These are phyloP conservation scores for Urophycis tenuis DNA, from an alignment of 2,797 vertebrate species.

Conservation along the genomic window DNA sequence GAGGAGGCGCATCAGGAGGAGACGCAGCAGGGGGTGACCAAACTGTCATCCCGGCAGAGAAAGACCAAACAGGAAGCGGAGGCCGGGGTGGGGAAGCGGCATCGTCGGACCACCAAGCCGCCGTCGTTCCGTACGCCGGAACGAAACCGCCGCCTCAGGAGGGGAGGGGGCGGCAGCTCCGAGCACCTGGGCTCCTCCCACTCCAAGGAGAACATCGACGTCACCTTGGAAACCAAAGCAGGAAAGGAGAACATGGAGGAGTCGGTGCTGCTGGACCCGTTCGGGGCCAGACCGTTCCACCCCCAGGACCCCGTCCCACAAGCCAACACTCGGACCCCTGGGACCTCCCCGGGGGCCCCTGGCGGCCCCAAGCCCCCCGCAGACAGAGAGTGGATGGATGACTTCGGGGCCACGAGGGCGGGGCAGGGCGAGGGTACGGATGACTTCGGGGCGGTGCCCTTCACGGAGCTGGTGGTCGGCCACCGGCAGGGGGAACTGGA, in stretches of 20 bases:
- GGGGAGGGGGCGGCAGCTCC: slow-evolving; percentile 85
- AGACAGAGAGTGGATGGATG: neutral
- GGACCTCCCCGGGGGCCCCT: neutral
- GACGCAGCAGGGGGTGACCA: slow-evolving; percentile 73
- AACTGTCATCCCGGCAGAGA: slow-evolving; percentile 82
- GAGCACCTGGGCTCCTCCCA: slow-evolving; percentile 89
- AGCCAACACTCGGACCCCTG: slow-evolving; percentile 67
- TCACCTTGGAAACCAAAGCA: slow-evolving; percentile 72
- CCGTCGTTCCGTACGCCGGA: slow-evolving; percentile 87
- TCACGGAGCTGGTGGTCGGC: slow-evolving; percentile 79
- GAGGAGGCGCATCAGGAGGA: slow-evolving; percentile 86
- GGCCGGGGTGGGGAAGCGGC: slow-evolving; percentile 82
- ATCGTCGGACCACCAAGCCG: slow-evolving; percentile 81
- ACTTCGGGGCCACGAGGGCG: neutral
- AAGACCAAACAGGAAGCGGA: slow-evolving; percentile 82
- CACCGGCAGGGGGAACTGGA: slow-evolving; percentile 79
- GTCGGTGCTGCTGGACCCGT: slow-evolving; percentile 81
- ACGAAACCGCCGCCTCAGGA: slow-evolving; percentile 81
- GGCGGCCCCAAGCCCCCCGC: too few species aligned
- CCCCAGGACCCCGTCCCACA: slow-evolving; percentile 76
- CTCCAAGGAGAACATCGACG: slow-evolving; percentile 95
- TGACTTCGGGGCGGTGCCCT: slow-evolving; percentile 93
- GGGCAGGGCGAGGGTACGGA: slow-evolving; percentile 73
- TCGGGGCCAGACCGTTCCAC: slow-evolving; percentile 90
- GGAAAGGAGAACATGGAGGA: slow-evolving; percentile 80